Conservation (phyloP, 2,888 invertebrate genomes). For the Netelia melanura region DNA sequence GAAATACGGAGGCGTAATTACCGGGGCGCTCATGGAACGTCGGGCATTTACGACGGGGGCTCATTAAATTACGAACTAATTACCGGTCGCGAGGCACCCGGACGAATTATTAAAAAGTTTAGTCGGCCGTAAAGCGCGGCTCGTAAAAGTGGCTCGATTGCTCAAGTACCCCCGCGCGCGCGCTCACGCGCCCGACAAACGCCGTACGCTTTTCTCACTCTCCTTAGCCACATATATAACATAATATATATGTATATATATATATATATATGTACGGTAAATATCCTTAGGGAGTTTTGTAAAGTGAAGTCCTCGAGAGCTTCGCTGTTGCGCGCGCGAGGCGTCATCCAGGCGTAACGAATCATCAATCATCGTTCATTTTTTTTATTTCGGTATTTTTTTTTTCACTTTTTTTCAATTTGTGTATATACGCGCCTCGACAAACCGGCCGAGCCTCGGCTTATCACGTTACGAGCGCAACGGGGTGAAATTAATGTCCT, state of each 20-base stretch:
- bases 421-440: background rate
- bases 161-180: constrained; percentile 34
- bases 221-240: constrained; percentile 7
- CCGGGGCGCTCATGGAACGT: constrained; percentile 74
- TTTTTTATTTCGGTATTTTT: constrained; percentile 18
- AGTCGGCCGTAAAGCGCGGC: constrained; percentile 81
- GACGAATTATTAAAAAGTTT: constrained; percentile 84
- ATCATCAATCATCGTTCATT: constrained; percentile 44
- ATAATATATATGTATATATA: too few relatives aligned
- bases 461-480: too few relatives aligned
- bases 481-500: too few relatives aligned
- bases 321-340: constrained; percentile 60
- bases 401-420: background rate
- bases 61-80: constrained; percentile 84
- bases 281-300: constrained; percentile 16
- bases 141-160: constrained; percentile 76
- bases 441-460: too few relatives aligned
- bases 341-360: constrained; percentile 49
- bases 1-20: constrained; percentile 82
- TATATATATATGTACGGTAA: constrained; percentile 17
- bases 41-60: constrained; percentile 78
- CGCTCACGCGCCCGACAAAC: constrained; percentile 39
- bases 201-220: constrained; percentile 33
- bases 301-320: background rate
- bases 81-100: constrained; percentile 72